Evolutionary conservation across 2,113 vertebrate genomes (phyloP).

Genomic region (Austrofundulus limnaeus): DNA sequence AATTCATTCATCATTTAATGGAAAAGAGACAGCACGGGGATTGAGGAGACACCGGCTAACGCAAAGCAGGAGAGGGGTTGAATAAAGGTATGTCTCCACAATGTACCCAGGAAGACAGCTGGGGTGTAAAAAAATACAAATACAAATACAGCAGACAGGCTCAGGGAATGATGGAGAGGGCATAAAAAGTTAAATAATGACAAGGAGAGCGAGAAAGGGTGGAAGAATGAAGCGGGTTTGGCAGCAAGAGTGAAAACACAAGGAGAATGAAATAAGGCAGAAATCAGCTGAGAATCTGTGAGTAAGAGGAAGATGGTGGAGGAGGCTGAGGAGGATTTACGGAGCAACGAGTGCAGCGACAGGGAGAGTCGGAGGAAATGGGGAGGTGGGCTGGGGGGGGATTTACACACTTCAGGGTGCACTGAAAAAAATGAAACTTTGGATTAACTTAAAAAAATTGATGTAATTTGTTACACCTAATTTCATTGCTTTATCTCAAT

Average conservation of each 20-base stretch:
- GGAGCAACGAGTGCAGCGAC: slow-evolving; percentile 51
- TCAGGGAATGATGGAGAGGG: slow-evolving; percentile 33
- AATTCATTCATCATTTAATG: slow-evolving; percentile 67
- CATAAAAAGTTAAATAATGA: slow-evolving; percentile 66
- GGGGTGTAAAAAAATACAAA: slow-evolving; percentile 29
- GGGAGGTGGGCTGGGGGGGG: slow-evolving; percentile 38
- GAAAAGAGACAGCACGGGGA: slow-evolving; percentile 28
- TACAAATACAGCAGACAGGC: slow-evolving; percentile 33
- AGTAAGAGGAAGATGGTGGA: slow-evolving; percentile 48
- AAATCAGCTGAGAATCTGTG: slow-evolving; percentile 62
- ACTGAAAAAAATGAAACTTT: too few relatives aligned
- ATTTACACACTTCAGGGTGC: slow-evolving; percentile 76
- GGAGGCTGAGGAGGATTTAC: slow-evolving; percentile 60
- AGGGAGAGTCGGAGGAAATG: slow-evolving; percentile 31
- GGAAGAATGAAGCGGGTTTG: slow-evolving; percentile 54
- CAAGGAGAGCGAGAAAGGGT: slow-evolving; percentile 44
- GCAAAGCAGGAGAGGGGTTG: slow-evolving; percentile 21
- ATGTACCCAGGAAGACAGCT: slow-evolving; percentile 42
- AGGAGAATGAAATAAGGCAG: slow-evolving; percentile 65
- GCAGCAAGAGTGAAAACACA: slow-evolving; percentile 57
- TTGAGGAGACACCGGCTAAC: slow-evolving; percentile 34
- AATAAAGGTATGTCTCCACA: slow-evolving; percentile 33
- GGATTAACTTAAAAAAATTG: too few relatives aligned
- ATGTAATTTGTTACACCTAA: too few relatives aligned
- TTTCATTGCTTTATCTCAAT: too few relatives aligned